phyloP scores from a whole-genome alignment of 2,797 vertebrate genomes.

The Onychomys arenicola region DNA sequence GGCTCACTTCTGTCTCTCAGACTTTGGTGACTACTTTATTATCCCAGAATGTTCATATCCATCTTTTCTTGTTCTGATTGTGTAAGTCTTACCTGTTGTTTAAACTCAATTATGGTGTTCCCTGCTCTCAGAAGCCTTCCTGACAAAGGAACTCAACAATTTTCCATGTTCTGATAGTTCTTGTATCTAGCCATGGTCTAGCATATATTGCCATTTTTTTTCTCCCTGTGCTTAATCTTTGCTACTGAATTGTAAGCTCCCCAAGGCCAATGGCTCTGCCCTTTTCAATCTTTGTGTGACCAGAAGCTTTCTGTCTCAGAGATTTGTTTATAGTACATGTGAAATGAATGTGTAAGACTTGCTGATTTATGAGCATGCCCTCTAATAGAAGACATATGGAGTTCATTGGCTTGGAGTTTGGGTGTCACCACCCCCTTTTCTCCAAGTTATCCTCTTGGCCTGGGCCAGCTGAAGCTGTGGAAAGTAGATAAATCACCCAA shows the following conservation, averaged over 20 bases:
- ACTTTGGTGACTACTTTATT: conserved; percentile 26
- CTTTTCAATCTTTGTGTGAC: conserved; percentile 63
- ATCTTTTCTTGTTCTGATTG: background rate
- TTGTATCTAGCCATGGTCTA: background rate
- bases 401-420: conserved; percentile 67
- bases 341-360: conserved; percentile 76
- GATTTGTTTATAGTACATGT: conserved; percentile 73
- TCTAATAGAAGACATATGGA: conserved; percentile 74
- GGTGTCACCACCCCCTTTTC: conserved; percentile 65
- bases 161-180: background rate
- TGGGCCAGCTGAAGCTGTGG: conserved; percentile 75
- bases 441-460: conserved; percentile 80
- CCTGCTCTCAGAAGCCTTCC: conserved; percentile 21
- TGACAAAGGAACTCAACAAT: background rate
- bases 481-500: conserved; percentile 82
- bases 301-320: conserved; percentile 57
- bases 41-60: no score
- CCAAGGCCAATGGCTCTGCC: conserved; percentile 57
- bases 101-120: background rate
- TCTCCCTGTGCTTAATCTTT: conserved; percentile 42
- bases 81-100: conserved; percentile 24
- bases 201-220: conserved; percentile 7
- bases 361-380: conserved; percentile 72
- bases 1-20: background rate
- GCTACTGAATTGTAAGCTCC: conserved; percentile 59